Conservation (phyloP, 2,113 vertebrate genomes). For the Maccullochella peelii region DNA sequence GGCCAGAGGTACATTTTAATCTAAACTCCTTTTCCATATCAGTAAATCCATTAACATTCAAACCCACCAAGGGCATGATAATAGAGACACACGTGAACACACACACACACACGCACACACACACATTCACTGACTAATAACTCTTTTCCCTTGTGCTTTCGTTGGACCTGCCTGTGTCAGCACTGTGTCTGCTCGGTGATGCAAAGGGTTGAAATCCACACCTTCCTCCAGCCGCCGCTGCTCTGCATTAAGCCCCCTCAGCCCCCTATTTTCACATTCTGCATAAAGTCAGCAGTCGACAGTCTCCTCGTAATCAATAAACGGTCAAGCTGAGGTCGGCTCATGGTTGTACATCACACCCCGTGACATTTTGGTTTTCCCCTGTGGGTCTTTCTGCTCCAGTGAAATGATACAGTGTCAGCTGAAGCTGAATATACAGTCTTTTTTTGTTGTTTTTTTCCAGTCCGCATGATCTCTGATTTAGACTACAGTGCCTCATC, state of each 20-base stretch:
- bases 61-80: constrained; percentile 40
- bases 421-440: constrained; percentile 36
- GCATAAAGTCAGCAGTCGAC: constrained; percentile 71
- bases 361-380: constrained; percentile 53
- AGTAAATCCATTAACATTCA: constrained; percentile 48
- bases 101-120: constrained; percentile 32
- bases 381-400: constrained; percentile 42
- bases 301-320: constrained; percentile 60
- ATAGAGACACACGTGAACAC: constrained; percentile 33
- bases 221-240: constrained; percentile 30
- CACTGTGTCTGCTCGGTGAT: constrained; percentile 55
- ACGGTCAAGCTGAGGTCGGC: constrained; percentile 63
- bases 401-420: constrained; percentile 57
- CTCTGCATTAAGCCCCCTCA: constrained; percentile 36
- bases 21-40: constrained; percentile 57
- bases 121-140: constrained; percentile 46
- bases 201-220: constrained; percentile 67
- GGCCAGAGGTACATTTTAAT: constrained; percentile 56
- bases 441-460: neutral
- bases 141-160: constrained; percentile 39
- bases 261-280: constrained; percentile 54
- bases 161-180: constrained; percentile 64
- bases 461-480: constrained; percentile 29
- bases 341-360: constrained; percentile 67
- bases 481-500: constrained; percentile 23